These are phyloP conservation scores for Heliconius eleuchia DNA, from an alignment of 1,140 invertebrate genomes.

Conservation along the genomic window DNA sequence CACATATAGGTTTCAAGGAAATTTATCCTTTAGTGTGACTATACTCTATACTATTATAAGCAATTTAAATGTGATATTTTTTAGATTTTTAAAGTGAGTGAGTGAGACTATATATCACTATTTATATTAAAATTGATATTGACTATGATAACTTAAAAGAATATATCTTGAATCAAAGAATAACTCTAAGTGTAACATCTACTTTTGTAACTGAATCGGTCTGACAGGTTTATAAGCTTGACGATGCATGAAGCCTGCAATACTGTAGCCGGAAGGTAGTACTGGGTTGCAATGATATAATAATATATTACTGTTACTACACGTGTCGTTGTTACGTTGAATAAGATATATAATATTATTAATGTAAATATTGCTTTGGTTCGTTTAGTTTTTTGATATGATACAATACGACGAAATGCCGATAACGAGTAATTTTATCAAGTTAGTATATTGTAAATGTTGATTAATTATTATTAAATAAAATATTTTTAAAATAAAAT, in stretches of 20 bases:
- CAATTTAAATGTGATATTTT: neutral
- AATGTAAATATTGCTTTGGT: too few relatives aligned
- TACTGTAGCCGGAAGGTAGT: slow-evolving; percentile 8
- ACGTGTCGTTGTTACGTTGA: neutral
- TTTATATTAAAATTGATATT: too few relatives aligned
- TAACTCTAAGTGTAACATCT: neutral
- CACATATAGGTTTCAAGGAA: neutral
- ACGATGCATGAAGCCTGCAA: slow-evolving; percentile 7
- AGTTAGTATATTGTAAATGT: too few relatives aligned
- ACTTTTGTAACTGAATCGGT: neutral
- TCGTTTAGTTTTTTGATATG: too few relatives aligned
- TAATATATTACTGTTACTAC: neutral
- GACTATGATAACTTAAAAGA: neutral
- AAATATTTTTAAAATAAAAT: too few relatives aligned
- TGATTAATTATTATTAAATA: too few relatives aligned
- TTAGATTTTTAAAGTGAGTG: too few relatives aligned
- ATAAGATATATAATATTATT: neutral
- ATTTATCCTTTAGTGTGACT: neutral
- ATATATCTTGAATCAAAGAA: neutral
- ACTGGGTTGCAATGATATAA: slow-evolving; percentile 4
- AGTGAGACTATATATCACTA: too few relatives aligned
- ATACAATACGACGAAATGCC: too few relatives aligned
- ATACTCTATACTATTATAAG: too few relatives aligned
- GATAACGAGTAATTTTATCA: too few relatives aligned
- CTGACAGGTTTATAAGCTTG: slow-evolving; percentile 2